These are phyloP conservation scores for Catamblyrhynchus diadema DNA, from an alignment of 2,797 vertebrate genomes.

Conservation along the genomic window DNA sequence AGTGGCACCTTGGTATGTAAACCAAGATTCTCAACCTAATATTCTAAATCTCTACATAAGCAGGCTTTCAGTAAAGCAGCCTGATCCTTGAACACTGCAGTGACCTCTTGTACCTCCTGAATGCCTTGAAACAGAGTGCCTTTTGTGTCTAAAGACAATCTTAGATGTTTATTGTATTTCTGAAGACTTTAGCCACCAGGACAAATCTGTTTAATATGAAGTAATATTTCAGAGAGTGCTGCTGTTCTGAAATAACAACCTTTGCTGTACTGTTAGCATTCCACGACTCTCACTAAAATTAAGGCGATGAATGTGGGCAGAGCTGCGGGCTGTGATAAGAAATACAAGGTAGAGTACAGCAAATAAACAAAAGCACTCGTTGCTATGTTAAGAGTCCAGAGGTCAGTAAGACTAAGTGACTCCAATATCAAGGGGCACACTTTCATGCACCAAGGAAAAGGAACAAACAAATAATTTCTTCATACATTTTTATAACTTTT, in stretches of 20 bases:
- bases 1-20: not conserved
- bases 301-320: not conserved
- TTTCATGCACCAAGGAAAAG: not conserved
- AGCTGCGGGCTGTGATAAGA: not conserved
- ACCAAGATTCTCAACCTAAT: not conserved
- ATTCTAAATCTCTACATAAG: not conserved
- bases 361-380: not conserved
- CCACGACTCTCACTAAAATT: not conserved
- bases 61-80: not conserved
- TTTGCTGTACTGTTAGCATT: not conserved
- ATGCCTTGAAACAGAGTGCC: not conserved
- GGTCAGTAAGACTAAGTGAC: not conserved
- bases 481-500: not conserved
- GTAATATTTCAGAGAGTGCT: not conserved
- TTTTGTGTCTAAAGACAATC: not conserved
- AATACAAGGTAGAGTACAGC: not conserved
- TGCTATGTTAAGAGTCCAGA: constrained; percentile 26
- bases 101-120: not conserved
- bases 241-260: not conserved
- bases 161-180: not conserved
- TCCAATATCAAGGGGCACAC: not conserved
- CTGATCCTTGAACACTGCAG: not conserved
- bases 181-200: not conserved
- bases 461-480: not conserved
- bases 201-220: not conserved